Evolutionary conservation across 1,140 invertebrate genomes (phyloP).

Genomic region (Chlorops oryzae): DNA sequence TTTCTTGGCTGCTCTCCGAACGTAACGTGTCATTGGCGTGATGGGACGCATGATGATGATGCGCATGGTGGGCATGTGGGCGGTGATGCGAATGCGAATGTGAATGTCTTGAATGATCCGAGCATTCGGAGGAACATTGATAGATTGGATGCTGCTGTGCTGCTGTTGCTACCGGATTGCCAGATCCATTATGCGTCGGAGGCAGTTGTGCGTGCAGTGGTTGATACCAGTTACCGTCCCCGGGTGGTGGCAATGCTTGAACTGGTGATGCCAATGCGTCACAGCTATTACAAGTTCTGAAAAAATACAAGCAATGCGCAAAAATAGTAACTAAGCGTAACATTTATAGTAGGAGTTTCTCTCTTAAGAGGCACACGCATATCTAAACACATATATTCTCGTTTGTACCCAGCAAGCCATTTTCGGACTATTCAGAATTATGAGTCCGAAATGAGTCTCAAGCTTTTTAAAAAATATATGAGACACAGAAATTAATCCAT

Average conservation of each 20-base stretch:
- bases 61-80: constrained; percentile 10
- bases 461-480: no score
- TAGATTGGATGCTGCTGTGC: constrained; percentile 45
- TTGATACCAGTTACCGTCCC: constrained; percentile 40
- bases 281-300: constrained; percentile 40
- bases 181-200: constrained; percentile 17
- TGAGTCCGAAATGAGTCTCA: no score
- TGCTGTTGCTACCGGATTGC: no score
- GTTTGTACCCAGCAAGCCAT: no score
- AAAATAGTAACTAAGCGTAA: no score
- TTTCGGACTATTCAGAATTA: no score
- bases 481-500: no score
- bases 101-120: constrained; percentile 39
- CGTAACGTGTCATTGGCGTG: constrained; percentile 24
- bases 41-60: constrained; percentile 7
- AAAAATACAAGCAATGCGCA: constrained; percentile 4
- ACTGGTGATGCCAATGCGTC: constrained; percentile 42
- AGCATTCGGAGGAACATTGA: constrained; percentile 47
- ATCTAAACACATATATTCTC: no score
- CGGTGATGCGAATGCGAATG: constrained; percentile 24
- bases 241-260: constrained; percentile 29
- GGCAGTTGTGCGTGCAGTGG: constrained; percentile 30
- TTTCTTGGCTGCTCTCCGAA: constrained; percentile 38
- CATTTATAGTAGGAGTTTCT: no score
- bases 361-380: no score